A percentile compares a stretch with the other conserved stretches of the same genome.
Evolutionary conservation across 2,888 invertebrate genomes (phyloP).

Genomic region (Drosophila subquinaria): DNA sequence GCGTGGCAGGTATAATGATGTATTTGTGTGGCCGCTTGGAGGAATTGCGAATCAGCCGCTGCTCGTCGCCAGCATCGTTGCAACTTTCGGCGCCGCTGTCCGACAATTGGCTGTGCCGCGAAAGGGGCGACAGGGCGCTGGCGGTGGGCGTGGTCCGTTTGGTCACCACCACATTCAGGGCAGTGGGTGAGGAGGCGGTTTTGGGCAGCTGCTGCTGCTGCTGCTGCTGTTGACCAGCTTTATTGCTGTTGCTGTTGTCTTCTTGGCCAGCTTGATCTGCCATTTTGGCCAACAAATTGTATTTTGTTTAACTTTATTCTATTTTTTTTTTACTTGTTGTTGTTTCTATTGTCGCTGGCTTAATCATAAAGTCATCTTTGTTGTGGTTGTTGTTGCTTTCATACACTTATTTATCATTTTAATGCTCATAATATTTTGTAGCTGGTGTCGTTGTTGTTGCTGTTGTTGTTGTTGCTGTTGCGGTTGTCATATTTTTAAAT

Average conservation of each 20-base stretch:
- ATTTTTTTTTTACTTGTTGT: conserved; percentile 5
- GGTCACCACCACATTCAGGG: conserved; percentile 56
- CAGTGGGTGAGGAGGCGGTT: conserved; percentile 68
- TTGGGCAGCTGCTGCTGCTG: conserved; percentile 42
- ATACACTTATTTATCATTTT: conserved; percentile 65
- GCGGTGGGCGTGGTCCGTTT: conserved; percentile 59
- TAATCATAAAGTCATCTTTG: conserved; percentile 64
- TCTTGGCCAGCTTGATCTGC: conserved; percentile 48
- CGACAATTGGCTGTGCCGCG: conserved; percentile 80
- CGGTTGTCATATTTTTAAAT: conserved; percentile 71
- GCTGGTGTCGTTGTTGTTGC: conserved; percentile 36
- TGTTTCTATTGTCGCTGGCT: conserved; percentile 30
- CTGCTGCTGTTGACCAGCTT: conserved; percentile 6
- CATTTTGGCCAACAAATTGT: conserved; percentile 32
- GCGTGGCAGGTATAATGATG: conserved; percentile 84
- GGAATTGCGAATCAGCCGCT: conserved; percentile 81
- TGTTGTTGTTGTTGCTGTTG: conserved; percentile 39
- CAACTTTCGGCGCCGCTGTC: conserved; percentile 83
- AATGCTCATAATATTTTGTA: conserved; percentile 67
- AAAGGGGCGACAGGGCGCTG: conserved; percentile 57
- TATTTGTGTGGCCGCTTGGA: conserved; percentile 83
- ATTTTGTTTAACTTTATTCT: conserved; percentile 6
- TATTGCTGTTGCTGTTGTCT: conserved; percentile 13
- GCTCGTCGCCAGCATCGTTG: conserved; percentile 82
- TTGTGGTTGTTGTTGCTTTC: conserved; percentile 41